phyloP scores from a whole-genome alignment of 2,797 vertebrate species.

The Crenuchus spilurus region DNA sequence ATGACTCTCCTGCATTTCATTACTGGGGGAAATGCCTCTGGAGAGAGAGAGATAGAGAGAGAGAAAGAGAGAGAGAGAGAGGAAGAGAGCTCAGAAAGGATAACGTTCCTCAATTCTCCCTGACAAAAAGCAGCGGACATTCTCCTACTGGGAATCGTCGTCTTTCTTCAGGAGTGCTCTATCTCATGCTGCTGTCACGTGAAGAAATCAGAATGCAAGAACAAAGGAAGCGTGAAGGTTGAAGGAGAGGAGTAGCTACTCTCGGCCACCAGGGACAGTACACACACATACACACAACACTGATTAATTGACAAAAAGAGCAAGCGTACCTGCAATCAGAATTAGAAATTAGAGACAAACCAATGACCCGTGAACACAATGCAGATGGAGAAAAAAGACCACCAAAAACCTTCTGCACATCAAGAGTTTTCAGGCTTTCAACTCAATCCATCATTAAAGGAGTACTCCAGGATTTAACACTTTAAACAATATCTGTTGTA shows the following conservation, averaged over 20 bases:
- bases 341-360: conserved; percentile 58
- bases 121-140: conserved; percentile 40
- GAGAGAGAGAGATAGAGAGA: conserved; percentile 44
- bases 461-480: not conserved
- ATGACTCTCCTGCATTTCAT: conserved; percentile 57
- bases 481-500: not conserved
- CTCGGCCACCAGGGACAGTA: conserved; percentile 50
- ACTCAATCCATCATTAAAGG: not conserved
- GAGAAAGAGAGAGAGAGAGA: conserved; percentile 40
- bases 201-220: conserved; percentile 52
- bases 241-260: conserved; percentile 52
- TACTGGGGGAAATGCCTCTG: conserved; percentile 55
- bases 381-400: conserved; percentile 25
- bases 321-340: conserved; percentile 53
- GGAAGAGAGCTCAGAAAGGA: conserved; percentile 16
- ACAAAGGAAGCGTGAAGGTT: conserved; percentile 61
- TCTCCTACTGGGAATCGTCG: conserved; percentile 49
- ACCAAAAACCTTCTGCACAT: conserved; percentile 34
- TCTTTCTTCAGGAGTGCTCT: conserved; percentile 59
- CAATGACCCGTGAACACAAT: conserved; percentile 38
- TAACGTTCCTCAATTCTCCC: conserved; percentile 17
- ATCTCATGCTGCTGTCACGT: conserved; percentile 50
- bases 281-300: conserved; percentile 24
- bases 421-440: not conserved
- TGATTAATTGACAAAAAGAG: conserved; percentile 59